Evolutionary conservation across 1,140 invertebrate species (phyloP).

Genomic region (Hermetia illucens): DNA sequence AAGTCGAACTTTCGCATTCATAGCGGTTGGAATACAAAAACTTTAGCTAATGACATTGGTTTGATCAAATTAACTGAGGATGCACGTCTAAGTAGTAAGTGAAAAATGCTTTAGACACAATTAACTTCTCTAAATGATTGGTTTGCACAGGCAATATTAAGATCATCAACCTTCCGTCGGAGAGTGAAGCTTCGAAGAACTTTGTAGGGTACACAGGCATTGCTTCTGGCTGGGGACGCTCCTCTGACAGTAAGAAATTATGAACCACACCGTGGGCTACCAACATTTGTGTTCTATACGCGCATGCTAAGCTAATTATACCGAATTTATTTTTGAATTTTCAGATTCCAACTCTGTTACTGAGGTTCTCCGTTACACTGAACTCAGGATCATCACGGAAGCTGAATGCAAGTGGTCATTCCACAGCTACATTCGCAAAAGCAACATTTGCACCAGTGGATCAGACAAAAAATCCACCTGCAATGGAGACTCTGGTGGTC

Average conservation of each 20-base stretch:
- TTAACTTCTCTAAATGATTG: background rate
- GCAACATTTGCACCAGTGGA: constrained; percentile 19
- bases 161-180: constrained; percentile 7
- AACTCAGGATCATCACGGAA: background rate
- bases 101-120: background rate
- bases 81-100: constrained; percentile 2
- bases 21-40: constrained; percentile 10
- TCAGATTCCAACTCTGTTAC: constrained; percentile 6
- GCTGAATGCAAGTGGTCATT: background rate
- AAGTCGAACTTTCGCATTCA: constrained; percentile 6
- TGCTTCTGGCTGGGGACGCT: constrained; percentile 15
- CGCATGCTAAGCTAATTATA: too few relatives aligned
- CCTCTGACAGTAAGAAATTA: too few relatives aligned
- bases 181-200: constrained; percentile 3
- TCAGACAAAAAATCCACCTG: constrained; percentile 16
- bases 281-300: too few relatives aligned
- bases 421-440: background rate
- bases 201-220: constrained; percentile 9
- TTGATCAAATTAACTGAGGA: constrained; percentile 9
- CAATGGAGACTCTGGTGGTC: constrained; percentile 20
- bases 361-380: background rate
- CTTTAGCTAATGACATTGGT: constrained; percentile 14
- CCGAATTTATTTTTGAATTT: too few relatives aligned
- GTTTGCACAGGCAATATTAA: constrained; percentile 5
- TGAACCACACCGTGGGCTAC: too few relatives aligned